These are phyloP conservation scores for Epinephelus moara DNA, from an alignment of 2,113 vertebrate species.

Conservation along the genomic window DNA sequence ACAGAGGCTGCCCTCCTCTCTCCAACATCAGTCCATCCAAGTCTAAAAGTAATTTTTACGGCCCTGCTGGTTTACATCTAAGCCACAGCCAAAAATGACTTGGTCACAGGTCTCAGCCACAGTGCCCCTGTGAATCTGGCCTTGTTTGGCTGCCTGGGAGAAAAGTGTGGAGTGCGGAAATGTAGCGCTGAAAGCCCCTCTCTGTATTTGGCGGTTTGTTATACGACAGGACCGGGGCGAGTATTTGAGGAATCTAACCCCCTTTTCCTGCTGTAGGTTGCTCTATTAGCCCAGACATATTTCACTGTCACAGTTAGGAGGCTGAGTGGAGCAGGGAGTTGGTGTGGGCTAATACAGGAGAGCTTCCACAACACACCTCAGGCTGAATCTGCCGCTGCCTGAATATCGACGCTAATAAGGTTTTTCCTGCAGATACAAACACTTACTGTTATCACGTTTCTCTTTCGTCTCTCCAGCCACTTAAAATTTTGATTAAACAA, in stretches of 20 bases:
- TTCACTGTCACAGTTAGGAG: slow-evolving; percentile 75
- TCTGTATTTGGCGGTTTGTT: slow-evolving; percentile 61
- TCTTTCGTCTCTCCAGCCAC: slow-evolving; percentile 62
- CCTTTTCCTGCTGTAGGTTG: slow-evolving; percentile 69
- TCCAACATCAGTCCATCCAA: slow-evolving; percentile 9
- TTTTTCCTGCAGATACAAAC: slow-evolving; percentile 43
- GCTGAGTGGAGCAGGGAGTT: slow-evolving; percentile 26
- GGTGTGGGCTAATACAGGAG: slow-evolving; percentile 40
- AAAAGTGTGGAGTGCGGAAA: slow-evolving; percentile 54
- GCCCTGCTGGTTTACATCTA: slow-evolving; percentile 35
- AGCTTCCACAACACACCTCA: slow-evolving; percentile 52
- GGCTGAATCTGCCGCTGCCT: slow-evolving; percentile 17
- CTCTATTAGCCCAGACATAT: slow-evolving; percentile 75
- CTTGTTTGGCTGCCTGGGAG: slow-evolving; percentile 43
- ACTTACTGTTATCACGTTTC: slow-evolving; percentile 44
- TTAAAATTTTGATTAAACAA: slow-evolving; percentile 69
- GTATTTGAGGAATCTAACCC: slow-evolving; percentile 74
- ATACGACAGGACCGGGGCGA: slow-evolving; percentile 55
- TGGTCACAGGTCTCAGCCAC: slow-evolving; percentile 39
- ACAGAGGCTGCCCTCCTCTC: neutral
- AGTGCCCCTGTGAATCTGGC: slow-evolving; percentile 37
- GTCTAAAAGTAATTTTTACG: slow-evolving; percentile 13
- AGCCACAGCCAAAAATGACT: slow-evolving; percentile 23
- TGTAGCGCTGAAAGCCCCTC: slow-evolving; percentile 63
- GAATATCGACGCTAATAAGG: slow-evolving; percentile 29